Percentiles rank a stretch among this genome's conserved stretches.
These are phyloP conservation scores for Caenorhabditis virilis DNA, from an alignment of 2,888 invertebrate species.

Conservation along the genomic window DNA sequence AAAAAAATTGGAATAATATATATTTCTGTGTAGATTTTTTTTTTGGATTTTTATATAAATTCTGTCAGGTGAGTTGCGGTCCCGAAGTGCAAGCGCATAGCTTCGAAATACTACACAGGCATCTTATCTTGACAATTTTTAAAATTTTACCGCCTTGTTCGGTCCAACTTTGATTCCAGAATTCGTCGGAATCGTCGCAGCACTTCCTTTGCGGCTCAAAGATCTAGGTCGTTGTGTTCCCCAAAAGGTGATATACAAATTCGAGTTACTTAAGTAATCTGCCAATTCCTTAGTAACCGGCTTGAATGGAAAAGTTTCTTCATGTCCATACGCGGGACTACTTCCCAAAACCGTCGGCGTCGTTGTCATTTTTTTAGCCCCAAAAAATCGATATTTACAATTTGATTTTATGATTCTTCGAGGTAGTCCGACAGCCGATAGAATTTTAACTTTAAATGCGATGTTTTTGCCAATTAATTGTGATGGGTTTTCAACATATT, in stretches of 20 bases:
- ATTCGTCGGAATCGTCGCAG: slow-evolving; percentile 11
- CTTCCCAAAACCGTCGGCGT: slow-evolving; percentile 69
- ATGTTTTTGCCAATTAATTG: slow-evolving; percentile 72
- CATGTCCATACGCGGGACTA: slow-evolving; percentile 72
- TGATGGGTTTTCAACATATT: slow-evolving; percentile 72
- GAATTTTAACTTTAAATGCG: slow-evolving; percentile 72
- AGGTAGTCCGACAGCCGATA: slow-evolving; percentile 72
- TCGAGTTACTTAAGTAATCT: slow-evolving; percentile 71
- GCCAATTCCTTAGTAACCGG: slow-evolving; percentile 72
- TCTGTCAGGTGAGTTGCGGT: too few relatives aligned
- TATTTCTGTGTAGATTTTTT: too few relatives aligned
- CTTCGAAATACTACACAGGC: neutral
- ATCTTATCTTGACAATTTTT: neutral
- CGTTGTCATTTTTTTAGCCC: slow-evolving; percentile 65
- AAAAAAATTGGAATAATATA: too few relatives aligned
- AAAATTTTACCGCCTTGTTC: slow-evolving; percentile 15
- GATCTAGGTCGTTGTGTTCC: slow-evolving; percentile 70
- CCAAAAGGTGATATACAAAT: slow-evolving; percentile 72
- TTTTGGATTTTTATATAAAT: too few relatives aligned
- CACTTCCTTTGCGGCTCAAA: slow-evolving; percentile 20
- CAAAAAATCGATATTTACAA: slow-evolving; percentile 72
- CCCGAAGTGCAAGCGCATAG: too few relatives aligned
- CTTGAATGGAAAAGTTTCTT: slow-evolving; percentile 70
- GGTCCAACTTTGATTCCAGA: slow-evolving; percentile 11
- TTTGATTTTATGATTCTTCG: slow-evolving; percentile 71